These are phyloP conservation scores for Pollenia amentaria DNA, from an alignment of 2,888 invertebrate species.

Conservation along the genomic window DNA sequence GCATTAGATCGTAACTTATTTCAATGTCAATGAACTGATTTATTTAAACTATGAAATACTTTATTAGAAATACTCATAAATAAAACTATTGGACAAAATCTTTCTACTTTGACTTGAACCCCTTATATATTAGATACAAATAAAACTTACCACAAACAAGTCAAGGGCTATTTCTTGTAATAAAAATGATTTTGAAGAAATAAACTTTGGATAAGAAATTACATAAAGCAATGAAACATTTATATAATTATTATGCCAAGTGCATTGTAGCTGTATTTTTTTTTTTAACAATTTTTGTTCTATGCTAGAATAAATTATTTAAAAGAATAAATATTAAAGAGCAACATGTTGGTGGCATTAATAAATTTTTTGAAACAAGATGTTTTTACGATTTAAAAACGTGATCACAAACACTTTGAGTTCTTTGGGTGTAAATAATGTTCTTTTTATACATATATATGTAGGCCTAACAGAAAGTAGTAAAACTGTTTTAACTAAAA, in stretches of 20 bases:
- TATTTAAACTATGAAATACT: conserved; percentile 61
- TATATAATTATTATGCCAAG: conserved; percentile 63
- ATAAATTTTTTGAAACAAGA: conserved; percentile 79
- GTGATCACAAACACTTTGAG: conserved; percentile 24
- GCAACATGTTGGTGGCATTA: conserved; percentile 76
- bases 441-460: too few relatives aligned
- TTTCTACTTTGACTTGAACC: background rate
- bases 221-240: background rate
- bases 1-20: conserved; percentile 52
- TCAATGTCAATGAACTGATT: conserved; percentile 66
- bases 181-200: conserved; percentile 31
- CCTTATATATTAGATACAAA: conserved; percentile 1
- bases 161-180: conserved; percentile 33
- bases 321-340: conserved; percentile 7
- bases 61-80: conserved; percentile 64
- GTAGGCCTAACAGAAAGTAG: too few relatives aligned
- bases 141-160: background rate
- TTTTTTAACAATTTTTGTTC: conserved; percentile 10
- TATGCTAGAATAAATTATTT: conserved; percentile 47
- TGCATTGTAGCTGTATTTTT: conserved; percentile 51
- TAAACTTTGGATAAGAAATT: conserved; percentile 10
- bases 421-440: background rate
- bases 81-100: background rate
- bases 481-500: too few relatives aligned
- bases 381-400: conserved; percentile 63